phyloP scores from a whole-genome alignment of 2,113 vertebrate species.

The Hyaena hyaena region DNA sequence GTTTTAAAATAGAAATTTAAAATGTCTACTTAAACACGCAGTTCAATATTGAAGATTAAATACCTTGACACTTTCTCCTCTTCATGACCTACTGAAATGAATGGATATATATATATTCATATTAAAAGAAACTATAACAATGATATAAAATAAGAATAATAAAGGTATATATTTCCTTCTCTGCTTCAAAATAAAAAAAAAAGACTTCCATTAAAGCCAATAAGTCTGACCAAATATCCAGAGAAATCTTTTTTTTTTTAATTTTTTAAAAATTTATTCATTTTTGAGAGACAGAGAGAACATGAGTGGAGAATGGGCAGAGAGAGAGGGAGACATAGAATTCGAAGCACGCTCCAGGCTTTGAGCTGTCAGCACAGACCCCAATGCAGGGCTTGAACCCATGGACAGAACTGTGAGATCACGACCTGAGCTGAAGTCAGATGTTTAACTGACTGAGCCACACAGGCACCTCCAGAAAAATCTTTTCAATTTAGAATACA shows the following conservation, averaged over 20 bases:
- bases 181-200: background rate
- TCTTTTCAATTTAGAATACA: background rate
- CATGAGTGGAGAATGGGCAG: too few relatives aligned
- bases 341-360: too few relatives aligned
- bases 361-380: too few relatives aligned
- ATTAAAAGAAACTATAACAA: background rate
- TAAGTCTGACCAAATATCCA: background rate
- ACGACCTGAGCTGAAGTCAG: too few relatives aligned
- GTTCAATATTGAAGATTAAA: background rate
- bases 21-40: background rate
- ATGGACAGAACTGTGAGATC: too few relatives aligned
- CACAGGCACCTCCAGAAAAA: background rate
- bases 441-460: too few relatives aligned
- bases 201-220: background rate
- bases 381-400: too few relatives aligned
- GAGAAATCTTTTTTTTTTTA: background rate
- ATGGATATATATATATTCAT: background rate
- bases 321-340: too few relatives aligned
- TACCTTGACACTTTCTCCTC: background rate
- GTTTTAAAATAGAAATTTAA: constrained; percentile 3
- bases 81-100: background rate
- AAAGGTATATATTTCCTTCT: background rate
- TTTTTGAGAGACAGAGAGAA: too few relatives aligned
- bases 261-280: too few relatives aligned
- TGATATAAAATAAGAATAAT: background rate